Base-by-base conservation (phyloP, 2,888 invertebrate genomes). In the Platerodrilus igneus region DNA sequence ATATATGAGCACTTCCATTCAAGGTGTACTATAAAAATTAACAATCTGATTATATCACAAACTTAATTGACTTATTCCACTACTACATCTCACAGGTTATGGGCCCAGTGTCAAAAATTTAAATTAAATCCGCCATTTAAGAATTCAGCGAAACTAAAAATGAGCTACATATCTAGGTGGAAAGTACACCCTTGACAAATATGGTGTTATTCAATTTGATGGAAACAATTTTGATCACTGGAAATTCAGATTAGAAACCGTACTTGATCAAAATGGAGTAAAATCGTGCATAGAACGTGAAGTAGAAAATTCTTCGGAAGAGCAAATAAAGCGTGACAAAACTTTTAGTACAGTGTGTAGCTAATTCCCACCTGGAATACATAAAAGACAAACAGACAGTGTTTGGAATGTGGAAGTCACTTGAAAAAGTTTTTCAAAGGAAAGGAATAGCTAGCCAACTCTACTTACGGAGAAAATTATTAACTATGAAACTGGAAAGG, bases 361-460 rank as follows among this genome's bases (percentile, higher is more conserved):
- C 51, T 10, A 47, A 57, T 30, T 38, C 49, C 5, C 54, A 56
- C 29, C 32, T 57, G 8, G 45, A 58, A 22, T 47, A 50, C 36
- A 33, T 57, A 9, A 56, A 55, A 40, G 52, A 53, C 13, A 52
- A 48, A 40, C 32, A 39, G 6, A 55, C 46, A 22, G 50, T 50
- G 9, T 53, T 33, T 39, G 11, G 48, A 28, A 56, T 57, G 52
- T 56, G 56, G 56, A 45, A 39, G 31, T 51, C 53, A 8, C 29
- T 57, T 13, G 44, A 50, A 47, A 21, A 19, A 2, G 47, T 47
- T 7, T 56, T 55, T 27, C 47, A 54, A 43, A 47, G 50, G 22
- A 55, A 51, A 42, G 51, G 53, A 4, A 31, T 57, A 15, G 51
- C 53, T 4, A 51, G 42, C 13, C 55, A 57, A 30, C 27, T 55